These are phyloP conservation scores for Chamaetylas fuelleborni DNA, from an alignment of 2,113 vertebrate genomes.

Conservation along the genomic window DNA sequence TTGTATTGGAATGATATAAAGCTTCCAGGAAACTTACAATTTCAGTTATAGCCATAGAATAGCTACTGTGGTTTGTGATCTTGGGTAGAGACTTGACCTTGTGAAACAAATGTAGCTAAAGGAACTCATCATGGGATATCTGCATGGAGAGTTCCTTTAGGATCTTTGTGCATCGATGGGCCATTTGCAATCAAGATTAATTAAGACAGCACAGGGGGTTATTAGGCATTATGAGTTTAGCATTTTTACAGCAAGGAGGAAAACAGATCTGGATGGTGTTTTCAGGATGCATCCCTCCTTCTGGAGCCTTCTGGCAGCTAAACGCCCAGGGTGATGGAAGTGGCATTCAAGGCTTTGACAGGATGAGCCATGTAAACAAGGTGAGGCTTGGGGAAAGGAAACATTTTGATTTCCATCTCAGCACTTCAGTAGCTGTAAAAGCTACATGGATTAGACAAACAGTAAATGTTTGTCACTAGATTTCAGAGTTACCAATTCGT, in stretches of 20 bases:
- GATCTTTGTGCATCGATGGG: background rate
- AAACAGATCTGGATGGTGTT: background rate
- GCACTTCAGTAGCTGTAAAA: background rate
- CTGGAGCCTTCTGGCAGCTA: background rate
- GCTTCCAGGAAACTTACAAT: background rate
- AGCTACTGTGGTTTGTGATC: background rate
- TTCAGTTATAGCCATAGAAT: background rate
- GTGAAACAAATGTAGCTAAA: background rate
- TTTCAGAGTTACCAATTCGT: background rate
- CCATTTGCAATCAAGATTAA: background rate
- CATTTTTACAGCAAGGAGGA: background rate
- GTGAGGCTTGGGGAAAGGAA: background rate
- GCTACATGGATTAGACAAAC: background rate
- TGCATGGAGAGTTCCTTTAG: background rate
- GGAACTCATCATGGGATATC: fast-evolving
- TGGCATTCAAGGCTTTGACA: background rate
- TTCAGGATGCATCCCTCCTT: background rate
- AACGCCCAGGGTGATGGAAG: background rate
- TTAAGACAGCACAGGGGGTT: background rate
- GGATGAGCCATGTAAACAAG: background rate
- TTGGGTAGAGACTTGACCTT: background rate
- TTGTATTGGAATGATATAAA: background rate
- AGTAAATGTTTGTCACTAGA: background rate
- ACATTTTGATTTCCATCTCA: background rate
- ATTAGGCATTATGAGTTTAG: background rate